A percentile compares a stretch with the other conserved stretches of the same genome.
Conservation (phyloP, 2,797 vertebrate genomes). For the Melanotaenia trifasciata region DNA sequence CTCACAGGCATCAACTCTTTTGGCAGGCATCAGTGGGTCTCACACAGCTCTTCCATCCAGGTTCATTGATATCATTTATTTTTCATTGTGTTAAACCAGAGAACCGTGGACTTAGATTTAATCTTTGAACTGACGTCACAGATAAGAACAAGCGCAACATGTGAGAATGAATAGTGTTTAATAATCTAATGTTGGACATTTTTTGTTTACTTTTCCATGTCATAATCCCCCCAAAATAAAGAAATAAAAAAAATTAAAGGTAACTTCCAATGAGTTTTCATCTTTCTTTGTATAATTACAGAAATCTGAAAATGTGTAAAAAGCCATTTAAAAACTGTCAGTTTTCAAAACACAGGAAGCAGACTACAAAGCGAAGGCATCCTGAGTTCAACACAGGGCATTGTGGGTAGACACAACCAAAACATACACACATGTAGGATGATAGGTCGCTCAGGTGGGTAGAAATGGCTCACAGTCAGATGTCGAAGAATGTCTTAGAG, state of each 20-base stretch:
- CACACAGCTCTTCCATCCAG: background rate
- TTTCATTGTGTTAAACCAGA: too few relatives aligned
- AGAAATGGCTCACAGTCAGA: too few relatives aligned
- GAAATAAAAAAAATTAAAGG: background rate
- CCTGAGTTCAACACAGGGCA: too few relatives aligned
- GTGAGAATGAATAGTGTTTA: background rate
- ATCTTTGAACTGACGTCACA: background rate
- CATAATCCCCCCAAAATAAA: background rate
- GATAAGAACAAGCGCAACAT: background rate
- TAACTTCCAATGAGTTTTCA: background rate
- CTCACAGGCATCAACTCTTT: constrained; percentile 20
- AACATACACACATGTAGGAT: too few relatives aligned
- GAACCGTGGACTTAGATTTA: background rate
- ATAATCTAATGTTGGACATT: background rate
- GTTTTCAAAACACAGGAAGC: background rate
- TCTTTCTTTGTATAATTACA: too few relatives aligned
- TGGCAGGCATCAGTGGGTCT: constrained; percentile 20
- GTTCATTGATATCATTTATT: too few relatives aligned
- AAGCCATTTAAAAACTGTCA: background rate
- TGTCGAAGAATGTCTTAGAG: too few relatives aligned
- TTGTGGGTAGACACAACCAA: too few relatives aligned
- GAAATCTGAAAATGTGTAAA: too few relatives aligned
- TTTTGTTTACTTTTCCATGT: background rate
- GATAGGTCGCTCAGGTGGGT: too few relatives aligned
- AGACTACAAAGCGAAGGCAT: too few relatives aligned